phyloP scores from a whole-genome alignment of 2,797 vertebrate genomes.

The Lycodopsis pacificus region DNA sequence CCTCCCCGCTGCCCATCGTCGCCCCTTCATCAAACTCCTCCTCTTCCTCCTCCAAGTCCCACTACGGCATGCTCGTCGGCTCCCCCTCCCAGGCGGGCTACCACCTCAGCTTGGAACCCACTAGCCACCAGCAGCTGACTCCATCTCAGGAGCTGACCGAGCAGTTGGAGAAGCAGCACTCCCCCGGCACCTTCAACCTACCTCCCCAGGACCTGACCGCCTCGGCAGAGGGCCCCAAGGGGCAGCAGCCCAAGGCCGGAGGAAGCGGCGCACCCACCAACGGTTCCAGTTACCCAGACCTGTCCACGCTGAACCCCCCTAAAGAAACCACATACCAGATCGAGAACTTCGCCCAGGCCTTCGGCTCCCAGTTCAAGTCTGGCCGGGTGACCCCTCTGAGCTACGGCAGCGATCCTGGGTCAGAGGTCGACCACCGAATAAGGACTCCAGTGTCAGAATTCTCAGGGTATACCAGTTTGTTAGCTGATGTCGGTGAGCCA shows the following conservation, averaged over 20 bases:
- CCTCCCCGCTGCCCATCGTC: slow-evolving; percentile 93
- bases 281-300: slow-evolving; percentile 90
- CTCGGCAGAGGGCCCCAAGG: slow-evolving; percentile 87
- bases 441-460: slow-evolving; percentile 99
- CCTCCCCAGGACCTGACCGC: slow-evolving; percentile 90
- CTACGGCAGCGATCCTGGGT: slow-evolving; percentile 91
- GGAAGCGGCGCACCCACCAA: slow-evolving; percentile 66
- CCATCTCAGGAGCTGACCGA: slow-evolving; percentile 99
- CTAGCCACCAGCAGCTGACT: slow-evolving; percentile 96
- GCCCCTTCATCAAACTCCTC: slow-evolving; percentile 87
- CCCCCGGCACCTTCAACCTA: slow-evolving; percentile 89
- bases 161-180: slow-evolving; percentile 95
- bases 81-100: slow-evolving; percentile 92
- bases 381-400: slow-evolving; percentile 96
- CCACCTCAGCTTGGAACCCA: slow-evolving; percentile 93
- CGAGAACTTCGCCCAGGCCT: slow-evolving; percentile 99
- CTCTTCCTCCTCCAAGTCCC: slow-evolving; percentile 93
- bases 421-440: slow-evolving; percentile 96
- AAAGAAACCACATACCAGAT: slow-evolving; percentile 98
- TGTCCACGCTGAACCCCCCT: slow-evolving; percentile 91
- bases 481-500: slow-evolving; percentile 98
- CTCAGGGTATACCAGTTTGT: slow-evolving; percentile 99
- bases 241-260: slow-evolving; percentile 87
- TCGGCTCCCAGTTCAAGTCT: slow-evolving; percentile 99
- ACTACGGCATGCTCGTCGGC: slow-evolving; percentile 95